Evolutionary conservation across 2,888 invertebrate species (phyloP), one percentile per base, ranked within the genome.

Genomic region (Malthinus flaveolus): DNA sequence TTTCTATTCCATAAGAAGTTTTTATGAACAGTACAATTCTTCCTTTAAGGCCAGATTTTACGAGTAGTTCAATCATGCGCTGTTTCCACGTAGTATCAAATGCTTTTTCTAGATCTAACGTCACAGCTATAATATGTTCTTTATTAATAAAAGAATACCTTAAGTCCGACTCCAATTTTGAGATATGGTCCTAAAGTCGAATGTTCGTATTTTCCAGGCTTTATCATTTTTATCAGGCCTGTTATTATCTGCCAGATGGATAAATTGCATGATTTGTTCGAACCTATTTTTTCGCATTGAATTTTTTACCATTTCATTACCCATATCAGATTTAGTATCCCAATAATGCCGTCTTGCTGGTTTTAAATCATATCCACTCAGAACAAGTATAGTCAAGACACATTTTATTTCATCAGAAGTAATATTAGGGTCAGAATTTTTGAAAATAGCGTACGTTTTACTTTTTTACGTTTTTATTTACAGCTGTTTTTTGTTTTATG

Each of bases 331-430:
- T 37, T 49, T 49, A 11, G 15, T 15, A 36, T 36, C 23, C 37
- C 49, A 49, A 34, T 37, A 49, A 49, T 31, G 39, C 10, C 37
- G 15, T 10, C 37, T 49, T 37, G 37, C 49, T 36, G 37, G 39
- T n/a, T 37, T 31, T 49, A 37, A n/a, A 37, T 49, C 10, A 2
- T 49, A 49, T 15, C 37, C 49, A 13, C 37, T 49, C 23, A 49
- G n/a, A 49, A 49, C 32, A 3, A 49, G 36, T 36, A 49, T 37
- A 15, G 49, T 39, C 23, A 49, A 34, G 34, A 15, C 23, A 49
- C 49, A 49, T 35, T 12, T 34, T 9, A 49, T 33, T n/a, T 49
- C 49, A 35, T 33, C 34, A 31, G 11, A 45, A 31, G 45, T 45
- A 31, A 45, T 45, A 6, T 45, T 45, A 45, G 4, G 47, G 33